A percentile compares a stretch with the other conserved stretches of the same genome.
These are phyloP conservation scores for Vanessa tameamea DNA, from an alignment of 1,140 invertebrate species.

Conservation along the genomic window DNA sequence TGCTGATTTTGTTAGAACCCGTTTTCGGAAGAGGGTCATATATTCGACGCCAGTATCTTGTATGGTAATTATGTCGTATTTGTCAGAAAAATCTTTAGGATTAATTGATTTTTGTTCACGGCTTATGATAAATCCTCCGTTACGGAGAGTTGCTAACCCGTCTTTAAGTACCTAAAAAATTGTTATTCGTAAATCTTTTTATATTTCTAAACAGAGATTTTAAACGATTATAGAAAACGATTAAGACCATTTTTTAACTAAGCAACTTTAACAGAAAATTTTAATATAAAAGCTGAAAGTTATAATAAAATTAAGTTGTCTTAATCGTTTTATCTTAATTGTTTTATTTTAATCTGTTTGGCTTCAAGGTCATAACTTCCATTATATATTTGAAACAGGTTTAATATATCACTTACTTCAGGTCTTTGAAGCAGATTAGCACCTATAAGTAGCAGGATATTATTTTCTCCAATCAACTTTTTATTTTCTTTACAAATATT, in stretches of 20 bases:
- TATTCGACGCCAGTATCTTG: constrained; percentile 73
- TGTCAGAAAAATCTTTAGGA: constrained; percentile 55
- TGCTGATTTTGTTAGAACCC: constrained; percentile 64
- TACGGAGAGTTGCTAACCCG: constrained; percentile 63
- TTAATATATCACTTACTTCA: constrained; percentile 48
- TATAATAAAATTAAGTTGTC: too few relatives aligned
- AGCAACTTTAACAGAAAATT: too few relatives aligned
- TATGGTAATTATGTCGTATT: constrained; percentile 71
- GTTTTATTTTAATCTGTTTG: too few relatives aligned
- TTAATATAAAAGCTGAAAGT: too few relatives aligned
- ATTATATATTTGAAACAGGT: not conserved
- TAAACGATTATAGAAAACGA: too few relatives aligned
- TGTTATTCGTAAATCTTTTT: not conserved
- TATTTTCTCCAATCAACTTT: constrained; percentile 81
- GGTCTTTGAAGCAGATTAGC: constrained; percentile 70
- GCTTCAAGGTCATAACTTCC: not conserved
- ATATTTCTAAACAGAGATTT: too few relatives aligned
- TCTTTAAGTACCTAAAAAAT: constrained; percentile 61
- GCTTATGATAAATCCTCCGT: constrained; percentile 79
- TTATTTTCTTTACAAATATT: constrained; percentile 83
- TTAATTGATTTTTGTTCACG: constrained; percentile 72
- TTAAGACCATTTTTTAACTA: too few relatives aligned
- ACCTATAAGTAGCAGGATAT: constrained; percentile 82
- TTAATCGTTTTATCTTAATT: too few relatives aligned
- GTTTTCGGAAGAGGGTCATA: constrained; percentile 70